Evolutionary conservation across 2,888 invertebrate species (phyloP).

Genomic region (Ommatoiulus sabulosus): DNA sequence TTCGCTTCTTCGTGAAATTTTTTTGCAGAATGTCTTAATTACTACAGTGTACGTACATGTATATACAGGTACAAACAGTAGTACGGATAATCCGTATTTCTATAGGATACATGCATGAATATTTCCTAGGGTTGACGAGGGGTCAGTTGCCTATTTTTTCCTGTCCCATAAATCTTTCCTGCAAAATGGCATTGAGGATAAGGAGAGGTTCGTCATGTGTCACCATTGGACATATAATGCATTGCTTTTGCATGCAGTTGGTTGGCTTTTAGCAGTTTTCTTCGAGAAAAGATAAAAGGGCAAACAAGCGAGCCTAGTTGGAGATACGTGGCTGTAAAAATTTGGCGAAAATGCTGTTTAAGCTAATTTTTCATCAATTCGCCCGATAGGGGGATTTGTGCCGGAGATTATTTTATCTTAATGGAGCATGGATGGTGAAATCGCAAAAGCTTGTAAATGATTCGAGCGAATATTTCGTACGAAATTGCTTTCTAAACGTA

Average conservation of each 20-base stretch:
- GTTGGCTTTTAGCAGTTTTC: background rate
- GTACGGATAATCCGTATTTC: too few species aligned
- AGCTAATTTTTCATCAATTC: conserved; percentile 8
- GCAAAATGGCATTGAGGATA: background rate
- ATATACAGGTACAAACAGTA: too few species aligned
- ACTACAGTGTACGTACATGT: too few species aligned
- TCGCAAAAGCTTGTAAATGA: background rate
- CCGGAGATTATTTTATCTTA: conserved; percentile 15
- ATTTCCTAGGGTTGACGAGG: too few species aligned
- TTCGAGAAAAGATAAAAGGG: background rate
- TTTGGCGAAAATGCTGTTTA: background rate
- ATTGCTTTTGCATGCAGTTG: background rate
- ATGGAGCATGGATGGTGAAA: background rate
- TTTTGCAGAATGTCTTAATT: too few species aligned
- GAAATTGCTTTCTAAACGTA: conserved; percentile 3
- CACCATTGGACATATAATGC: background rate
- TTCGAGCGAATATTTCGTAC: background rate
- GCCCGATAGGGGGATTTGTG: background rate
- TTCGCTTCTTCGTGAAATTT: too few species aligned
- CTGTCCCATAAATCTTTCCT: too few species aligned
- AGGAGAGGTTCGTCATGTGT: background rate
- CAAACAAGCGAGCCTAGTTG: background rate
- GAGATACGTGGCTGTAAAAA: background rate
- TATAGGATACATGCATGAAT: too few species aligned
- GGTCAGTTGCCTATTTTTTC: too few species aligned